phyloP scores from a whole-genome alignment of 2,113 vertebrate genomes.

The Sialia sialis region DNA sequence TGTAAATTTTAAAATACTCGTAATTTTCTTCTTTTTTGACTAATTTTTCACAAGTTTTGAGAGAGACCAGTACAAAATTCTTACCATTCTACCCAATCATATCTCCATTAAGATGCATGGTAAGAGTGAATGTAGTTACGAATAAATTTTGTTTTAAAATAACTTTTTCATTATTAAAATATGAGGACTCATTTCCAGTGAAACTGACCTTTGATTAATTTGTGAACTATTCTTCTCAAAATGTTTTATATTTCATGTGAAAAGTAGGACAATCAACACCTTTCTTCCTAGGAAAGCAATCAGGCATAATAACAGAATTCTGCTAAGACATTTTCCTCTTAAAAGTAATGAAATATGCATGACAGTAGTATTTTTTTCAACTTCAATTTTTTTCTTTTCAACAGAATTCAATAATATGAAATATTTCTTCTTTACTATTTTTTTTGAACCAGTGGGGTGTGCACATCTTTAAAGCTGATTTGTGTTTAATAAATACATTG shows the following conservation, averaged over 20 bases:
- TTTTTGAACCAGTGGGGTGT: background rate
- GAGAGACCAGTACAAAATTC: background rate
- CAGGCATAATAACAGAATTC: background rate
- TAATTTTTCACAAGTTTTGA: background rate
- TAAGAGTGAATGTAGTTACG: background rate
- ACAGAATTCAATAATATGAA: background rate
- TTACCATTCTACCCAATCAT: background rate
- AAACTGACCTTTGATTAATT: background rate
- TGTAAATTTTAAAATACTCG: background rate
- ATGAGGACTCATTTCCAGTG: background rate
- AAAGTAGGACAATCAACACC: background rate
- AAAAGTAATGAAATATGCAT: background rate
- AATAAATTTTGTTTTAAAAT: background rate
- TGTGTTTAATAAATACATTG: background rate
- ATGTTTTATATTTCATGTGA: background rate
- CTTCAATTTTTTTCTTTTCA: background rate
- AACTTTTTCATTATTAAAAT: background rate
- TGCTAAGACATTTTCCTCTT: background rate
- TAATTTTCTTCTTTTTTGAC: background rate
- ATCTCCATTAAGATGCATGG: background rate
- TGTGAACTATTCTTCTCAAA: background rate
- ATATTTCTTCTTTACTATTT: background rate
- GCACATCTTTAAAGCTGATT: background rate
- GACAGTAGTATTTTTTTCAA: background rate
- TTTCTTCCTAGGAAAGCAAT: background rate